A percentile compares a stretch with the other conserved stretches of the same genome.
Evolutionary conservation across 2,888 invertebrate species (phyloP).

Genomic region (Leptinotarsa tumamoca): DNA sequence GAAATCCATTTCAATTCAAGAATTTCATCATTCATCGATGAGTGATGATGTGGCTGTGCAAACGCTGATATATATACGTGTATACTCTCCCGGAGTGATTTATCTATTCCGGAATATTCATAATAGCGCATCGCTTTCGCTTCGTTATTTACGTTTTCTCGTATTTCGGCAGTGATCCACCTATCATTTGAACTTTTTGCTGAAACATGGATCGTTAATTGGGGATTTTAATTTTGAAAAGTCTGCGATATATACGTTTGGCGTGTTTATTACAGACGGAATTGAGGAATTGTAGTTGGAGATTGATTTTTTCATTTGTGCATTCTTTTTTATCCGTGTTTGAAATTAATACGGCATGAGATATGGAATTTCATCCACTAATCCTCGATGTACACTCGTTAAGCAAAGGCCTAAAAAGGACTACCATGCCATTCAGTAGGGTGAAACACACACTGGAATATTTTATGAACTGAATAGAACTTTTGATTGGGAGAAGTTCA

Average conservation of each 20-base stretch:
- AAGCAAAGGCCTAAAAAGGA: no score
- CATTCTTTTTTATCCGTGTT: background rate
- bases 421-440: no score
- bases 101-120: constrained; percentile 19
- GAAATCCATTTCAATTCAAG: constrained; percentile 27
- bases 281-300: background rate
- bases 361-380: no score
- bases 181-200: constrained; percentile 6
- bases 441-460: no score
- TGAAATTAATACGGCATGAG: background rate
- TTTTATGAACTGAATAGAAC: no score
- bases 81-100: constrained; percentile 20
- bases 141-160: constrained; percentile 17
- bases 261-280: background rate
- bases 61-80: constrained; percentile 23
- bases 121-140: constrained; percentile 17
- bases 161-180: constrained; percentile 27
- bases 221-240: background rate
- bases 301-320: background rate
- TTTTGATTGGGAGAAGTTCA: no score
- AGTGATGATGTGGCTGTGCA: constrained; percentile 36
- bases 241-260: constrained; percentile 6
- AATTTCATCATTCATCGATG: constrained; percentile 37
- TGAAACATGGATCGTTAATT: constrained; percentile 1
- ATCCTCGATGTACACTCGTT: no score